phyloP scores from a whole-genome alignment of 2,797 vertebrate species.

The Balearica regulorum region DNA sequence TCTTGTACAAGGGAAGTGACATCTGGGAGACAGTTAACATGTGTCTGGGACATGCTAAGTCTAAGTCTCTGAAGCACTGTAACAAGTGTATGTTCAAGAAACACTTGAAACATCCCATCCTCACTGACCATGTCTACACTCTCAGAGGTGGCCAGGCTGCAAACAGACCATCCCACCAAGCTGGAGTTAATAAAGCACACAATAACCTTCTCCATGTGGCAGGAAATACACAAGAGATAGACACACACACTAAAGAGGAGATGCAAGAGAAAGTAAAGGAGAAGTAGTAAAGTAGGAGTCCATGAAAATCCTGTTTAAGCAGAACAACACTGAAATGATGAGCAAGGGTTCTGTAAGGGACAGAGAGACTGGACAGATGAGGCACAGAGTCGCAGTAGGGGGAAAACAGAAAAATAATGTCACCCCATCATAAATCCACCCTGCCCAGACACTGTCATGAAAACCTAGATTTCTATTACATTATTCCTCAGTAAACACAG shows the following conservation, averaged over 20 bases:
- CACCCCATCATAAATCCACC: not conserved
- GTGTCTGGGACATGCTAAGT: not conserved
- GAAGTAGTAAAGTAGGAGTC: not conserved
- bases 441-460: not conserved
- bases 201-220: not conserved
- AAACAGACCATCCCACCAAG: not conserved
- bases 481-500: not conserved
- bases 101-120: not conserved
- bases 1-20: not conserved
- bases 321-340: fast-evolving
- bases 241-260: not conserved
- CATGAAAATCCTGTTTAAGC: not conserved
- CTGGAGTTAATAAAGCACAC: not conserved
- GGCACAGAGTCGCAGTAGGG: not conserved
- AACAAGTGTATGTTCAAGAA: not conserved
- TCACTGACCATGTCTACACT: not conserved
- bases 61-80: not conserved
- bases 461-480: not conserved
- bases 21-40: not conserved
- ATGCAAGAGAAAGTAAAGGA: not conserved
- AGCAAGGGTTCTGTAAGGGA: not conserved
- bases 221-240: not conserved
- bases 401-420: not conserved
- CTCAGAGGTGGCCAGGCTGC: not conserved
- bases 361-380: not conserved